Evolutionary conservation across 2,113 vertebrate genomes (phyloP).

Genomic region (Diglossa brunneiventris): DNA sequence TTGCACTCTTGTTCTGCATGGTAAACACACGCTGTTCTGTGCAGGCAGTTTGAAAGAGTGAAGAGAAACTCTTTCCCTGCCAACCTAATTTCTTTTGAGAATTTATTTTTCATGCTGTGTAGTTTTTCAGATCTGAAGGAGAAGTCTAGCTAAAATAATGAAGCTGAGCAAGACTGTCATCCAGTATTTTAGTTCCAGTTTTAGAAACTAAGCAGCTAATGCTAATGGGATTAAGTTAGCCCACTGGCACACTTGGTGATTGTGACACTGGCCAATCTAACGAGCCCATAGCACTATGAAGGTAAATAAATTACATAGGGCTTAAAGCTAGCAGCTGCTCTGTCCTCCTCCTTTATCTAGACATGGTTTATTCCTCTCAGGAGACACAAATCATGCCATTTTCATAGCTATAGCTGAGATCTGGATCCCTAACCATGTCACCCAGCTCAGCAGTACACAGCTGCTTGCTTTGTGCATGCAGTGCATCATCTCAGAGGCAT

Average conservation of each 20-base stretch:
- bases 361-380: not conserved
- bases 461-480: not conserved
- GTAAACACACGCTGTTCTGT: not conserved
- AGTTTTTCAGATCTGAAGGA: not conserved
- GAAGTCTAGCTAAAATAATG: not conserved
- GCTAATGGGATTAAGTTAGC: conserved; percentile 52
- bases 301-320: conserved; percentile 4
- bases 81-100: not conserved
- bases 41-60: not conserved
- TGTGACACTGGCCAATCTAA: conserved; percentile 5
- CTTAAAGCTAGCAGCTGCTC: conserved; percentile 18
- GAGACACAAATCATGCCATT: not conserved
- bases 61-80: not conserved
- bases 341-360: not conserved
- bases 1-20: not conserved
- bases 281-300: not conserved
- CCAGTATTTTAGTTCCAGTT: not conserved
- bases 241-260: not conserved
- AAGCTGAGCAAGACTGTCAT: conserved; percentile 4
- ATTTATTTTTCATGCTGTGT: not conserved
- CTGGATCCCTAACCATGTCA: not conserved
- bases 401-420: not conserved
- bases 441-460: not conserved
- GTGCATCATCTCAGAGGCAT: not conserved
- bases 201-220: conserved; percentile 51